Evolutionary conservation across 2,797 vertebrate species (phyloP).

Genomic region (Lacerta viridis): DNA sequence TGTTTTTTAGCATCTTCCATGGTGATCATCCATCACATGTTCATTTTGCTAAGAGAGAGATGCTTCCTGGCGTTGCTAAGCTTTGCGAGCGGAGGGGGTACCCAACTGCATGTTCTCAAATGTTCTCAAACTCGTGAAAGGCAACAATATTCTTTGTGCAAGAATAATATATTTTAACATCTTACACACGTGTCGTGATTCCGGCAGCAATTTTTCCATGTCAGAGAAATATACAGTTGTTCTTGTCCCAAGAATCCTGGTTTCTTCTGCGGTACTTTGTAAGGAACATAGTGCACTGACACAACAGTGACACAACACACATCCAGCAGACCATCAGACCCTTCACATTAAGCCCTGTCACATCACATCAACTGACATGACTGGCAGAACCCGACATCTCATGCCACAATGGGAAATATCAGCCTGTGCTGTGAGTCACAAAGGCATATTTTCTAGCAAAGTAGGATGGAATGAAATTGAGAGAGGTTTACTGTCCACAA

Average conservation of each 20-base stretch:
- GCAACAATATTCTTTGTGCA: neutral
- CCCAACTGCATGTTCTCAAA: neutral
- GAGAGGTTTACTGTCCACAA: constrained; percentile 52
- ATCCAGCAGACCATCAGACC: constrained; percentile 61
- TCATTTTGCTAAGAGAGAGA: neutral
- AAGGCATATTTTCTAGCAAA: constrained; percentile 53
- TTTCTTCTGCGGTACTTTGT: constrained; percentile 33
- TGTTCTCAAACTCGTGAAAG: neutral
- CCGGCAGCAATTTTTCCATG: constrained; percentile 26
- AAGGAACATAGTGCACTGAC: constrained; percentile 39
- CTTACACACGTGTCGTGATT: constrained; percentile 12
- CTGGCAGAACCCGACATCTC: constrained; percentile 74
- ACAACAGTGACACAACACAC: constrained; percentile 38
- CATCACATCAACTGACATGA: constrained; percentile 73
- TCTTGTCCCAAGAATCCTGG: neutral
- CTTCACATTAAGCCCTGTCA: constrained; percentile 64
- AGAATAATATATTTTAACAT: neutral
- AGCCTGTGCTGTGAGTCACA: constrained; percentile 51
- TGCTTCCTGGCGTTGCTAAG: no score
- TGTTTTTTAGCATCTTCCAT: neutral
- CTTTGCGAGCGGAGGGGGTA: neutral
- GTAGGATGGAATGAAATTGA: constrained; percentile 53
- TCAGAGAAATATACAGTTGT: neutral
- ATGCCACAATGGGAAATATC: constrained; percentile 63
- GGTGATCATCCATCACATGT: neutral